Conservation (phyloP, 2,113 vertebrate species). For the Chaetura pelagica region DNA sequence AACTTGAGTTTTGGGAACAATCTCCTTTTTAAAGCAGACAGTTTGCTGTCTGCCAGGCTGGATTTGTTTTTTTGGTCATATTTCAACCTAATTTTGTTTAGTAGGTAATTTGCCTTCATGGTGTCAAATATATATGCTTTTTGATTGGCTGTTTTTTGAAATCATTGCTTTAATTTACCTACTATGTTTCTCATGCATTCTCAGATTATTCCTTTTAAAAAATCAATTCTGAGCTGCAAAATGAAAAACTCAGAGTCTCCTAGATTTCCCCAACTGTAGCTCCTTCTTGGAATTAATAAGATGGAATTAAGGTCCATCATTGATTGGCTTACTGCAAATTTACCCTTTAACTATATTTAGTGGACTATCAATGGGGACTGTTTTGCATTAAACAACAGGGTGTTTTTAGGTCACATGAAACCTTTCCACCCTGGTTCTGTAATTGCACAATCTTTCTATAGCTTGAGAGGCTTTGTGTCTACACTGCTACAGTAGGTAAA, state of each 20-base stretch:
- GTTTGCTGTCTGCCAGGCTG: background rate
- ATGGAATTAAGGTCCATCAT: background rate
- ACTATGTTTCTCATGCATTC: background rate
- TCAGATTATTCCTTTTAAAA: background rate
- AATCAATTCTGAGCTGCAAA: background rate
- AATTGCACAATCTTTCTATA: background rate
- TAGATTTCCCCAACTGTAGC: background rate
- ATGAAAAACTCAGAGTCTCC: background rate
- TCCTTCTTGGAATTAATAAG: conserved; percentile 21
- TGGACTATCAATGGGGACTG: background rate
- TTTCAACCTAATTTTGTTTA: background rate
- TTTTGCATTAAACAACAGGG: background rate
- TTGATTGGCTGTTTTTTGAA: background rate
- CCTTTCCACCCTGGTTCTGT: background rate
- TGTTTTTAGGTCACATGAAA: background rate
- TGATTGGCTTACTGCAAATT: background rate
- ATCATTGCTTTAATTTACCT: background rate
- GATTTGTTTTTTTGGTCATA: background rate
- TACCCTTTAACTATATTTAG: background rate
- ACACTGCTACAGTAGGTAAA: background rate
- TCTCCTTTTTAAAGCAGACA: background rate
- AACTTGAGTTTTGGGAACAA: background rate
- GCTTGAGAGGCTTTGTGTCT: background rate
- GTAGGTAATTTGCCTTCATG: background rate
- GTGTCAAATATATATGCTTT: background rate